Percentiles rank a stretch among this genome's conserved stretches.
Conservation (phyloP, 2,113 vertebrate genomes). For the Egretta garzetta region DNA sequence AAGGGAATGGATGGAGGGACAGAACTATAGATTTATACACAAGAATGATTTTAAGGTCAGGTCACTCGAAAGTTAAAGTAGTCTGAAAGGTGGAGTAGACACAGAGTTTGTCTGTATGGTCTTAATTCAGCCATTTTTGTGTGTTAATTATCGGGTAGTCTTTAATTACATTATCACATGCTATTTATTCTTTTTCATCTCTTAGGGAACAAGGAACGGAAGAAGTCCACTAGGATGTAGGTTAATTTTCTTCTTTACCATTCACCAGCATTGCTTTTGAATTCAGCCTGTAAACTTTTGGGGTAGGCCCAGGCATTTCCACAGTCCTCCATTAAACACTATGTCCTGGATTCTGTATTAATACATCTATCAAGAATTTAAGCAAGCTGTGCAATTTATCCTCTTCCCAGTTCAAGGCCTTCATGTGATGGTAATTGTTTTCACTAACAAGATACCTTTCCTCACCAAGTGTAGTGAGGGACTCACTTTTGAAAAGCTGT, state of each 20-base stretch:
- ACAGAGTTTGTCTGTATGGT: not conserved
- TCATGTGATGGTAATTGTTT: not conserved
- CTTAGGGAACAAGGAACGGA: not conserved
- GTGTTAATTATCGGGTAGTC: not conserved
- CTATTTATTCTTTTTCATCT: not conserved
- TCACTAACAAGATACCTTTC: not conserved
- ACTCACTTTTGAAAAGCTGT: not conserved
- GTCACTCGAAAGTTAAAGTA: not conserved
- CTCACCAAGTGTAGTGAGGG: not conserved
- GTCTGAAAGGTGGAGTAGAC: not conserved
- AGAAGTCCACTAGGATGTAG: not conserved
- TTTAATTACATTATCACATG: not conserved
- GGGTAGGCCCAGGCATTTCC: not conserved
- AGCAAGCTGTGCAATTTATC: not conserved
- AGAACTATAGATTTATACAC: not conserved
- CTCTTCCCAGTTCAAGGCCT: not conserved
- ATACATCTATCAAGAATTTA: not conserved
- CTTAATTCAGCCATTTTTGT: not conserved
- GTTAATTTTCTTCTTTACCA: not conserved
- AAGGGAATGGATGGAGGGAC: not conserved
- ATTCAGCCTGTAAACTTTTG: not conserved
- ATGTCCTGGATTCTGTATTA: not conserved
- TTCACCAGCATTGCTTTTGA: not conserved
- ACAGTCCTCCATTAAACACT: not conserved
- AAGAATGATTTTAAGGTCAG: not conserved